These are phyloP conservation scores for Osmerus mordax DNA, from an alignment of 2,113 vertebrate species.

Conservation along the genomic window DNA sequence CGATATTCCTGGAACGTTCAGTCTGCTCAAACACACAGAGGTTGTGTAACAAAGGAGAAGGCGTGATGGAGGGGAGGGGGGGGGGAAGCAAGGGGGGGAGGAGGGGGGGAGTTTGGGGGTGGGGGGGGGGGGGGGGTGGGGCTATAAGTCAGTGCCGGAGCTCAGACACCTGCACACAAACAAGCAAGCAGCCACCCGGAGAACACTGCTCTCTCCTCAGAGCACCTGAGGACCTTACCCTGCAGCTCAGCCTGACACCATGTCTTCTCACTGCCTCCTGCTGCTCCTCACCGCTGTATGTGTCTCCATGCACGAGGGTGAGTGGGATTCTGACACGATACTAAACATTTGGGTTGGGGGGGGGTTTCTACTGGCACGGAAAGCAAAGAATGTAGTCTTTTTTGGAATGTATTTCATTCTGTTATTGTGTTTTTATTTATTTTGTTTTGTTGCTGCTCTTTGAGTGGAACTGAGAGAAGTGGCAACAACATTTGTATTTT, in stretches of 20 bases:
- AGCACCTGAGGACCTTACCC: no score
- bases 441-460: not conserved
- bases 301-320: constrained; percentile 56
- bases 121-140: constrained; percentile 34
- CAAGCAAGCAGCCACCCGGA: constrained; percentile 28
- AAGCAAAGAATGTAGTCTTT: not conserved
- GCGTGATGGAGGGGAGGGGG: constrained; percentile 24
- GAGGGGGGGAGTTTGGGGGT: constrained; percentile 33
- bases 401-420: not conserved
- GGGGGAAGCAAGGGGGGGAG: constrained; percentile 39
- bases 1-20: constrained; percentile 58
- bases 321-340: constrained; percentile 13
- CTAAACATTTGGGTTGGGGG: no score
- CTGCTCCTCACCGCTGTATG: constrained; percentile 50
- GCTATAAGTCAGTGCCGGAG: constrained; percentile 48
- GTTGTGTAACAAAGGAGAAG: constrained; percentile 31
- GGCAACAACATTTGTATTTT: not conserved
- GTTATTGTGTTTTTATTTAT: no score
- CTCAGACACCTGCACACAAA: constrained; percentile 56
- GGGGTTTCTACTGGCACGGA: not conserved
- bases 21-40: constrained; percentile 29
- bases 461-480: not conserved
- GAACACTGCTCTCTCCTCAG: not conserved
- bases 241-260: constrained; percentile 19
- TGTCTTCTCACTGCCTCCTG: constrained; percentile 50